These are phyloP conservation scores for Lates japonicus DNA, from an alignment of 2,797 vertebrate genomes.

Conservation along the genomic window DNA sequence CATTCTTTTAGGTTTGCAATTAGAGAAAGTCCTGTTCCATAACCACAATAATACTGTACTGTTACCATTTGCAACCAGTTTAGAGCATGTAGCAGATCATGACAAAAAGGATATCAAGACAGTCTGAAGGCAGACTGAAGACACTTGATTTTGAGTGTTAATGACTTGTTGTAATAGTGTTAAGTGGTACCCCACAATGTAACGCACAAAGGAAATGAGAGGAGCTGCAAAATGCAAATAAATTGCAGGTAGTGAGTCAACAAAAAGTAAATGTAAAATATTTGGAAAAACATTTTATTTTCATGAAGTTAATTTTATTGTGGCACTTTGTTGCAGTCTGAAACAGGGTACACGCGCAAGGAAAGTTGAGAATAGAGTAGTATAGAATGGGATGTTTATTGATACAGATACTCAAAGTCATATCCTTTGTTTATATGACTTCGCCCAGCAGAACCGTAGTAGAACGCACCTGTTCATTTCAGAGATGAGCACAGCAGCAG, in stretches of 20 bases:
- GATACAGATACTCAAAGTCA: neutral
- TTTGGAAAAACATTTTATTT: neutral
- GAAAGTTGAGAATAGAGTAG: too few relatives aligned
- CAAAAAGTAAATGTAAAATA: neutral
- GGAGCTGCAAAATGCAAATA: neutral
- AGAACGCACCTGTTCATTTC: neutral
- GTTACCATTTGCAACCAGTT: neutral
- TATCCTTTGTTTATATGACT: neutral
- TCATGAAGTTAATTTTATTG: slow-evolving; percentile 6
- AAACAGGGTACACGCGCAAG: too few relatives aligned
- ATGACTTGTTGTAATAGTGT: neutral
- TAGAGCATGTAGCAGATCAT: neutral
- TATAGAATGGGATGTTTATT: neutral
- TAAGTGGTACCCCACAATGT: too few relatives aligned
- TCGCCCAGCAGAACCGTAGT: neutral
- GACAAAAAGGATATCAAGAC: neutral
- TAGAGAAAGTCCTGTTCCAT: neutral
- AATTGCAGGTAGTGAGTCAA: neutral
- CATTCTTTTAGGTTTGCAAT: slow-evolving; percentile 21
- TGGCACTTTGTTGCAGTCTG: neutral
- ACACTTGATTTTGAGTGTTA: neutral
- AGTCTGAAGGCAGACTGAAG: too few relatives aligned
- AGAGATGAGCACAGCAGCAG: neutral
- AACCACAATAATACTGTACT: neutral
- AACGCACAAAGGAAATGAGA: neutral